Evolutionary conservation across 2,113 vertebrate species (phyloP), one percentile per base, ranked within the genome.

Genomic region (Calyptommatus sinebrachiatus): DNA sequence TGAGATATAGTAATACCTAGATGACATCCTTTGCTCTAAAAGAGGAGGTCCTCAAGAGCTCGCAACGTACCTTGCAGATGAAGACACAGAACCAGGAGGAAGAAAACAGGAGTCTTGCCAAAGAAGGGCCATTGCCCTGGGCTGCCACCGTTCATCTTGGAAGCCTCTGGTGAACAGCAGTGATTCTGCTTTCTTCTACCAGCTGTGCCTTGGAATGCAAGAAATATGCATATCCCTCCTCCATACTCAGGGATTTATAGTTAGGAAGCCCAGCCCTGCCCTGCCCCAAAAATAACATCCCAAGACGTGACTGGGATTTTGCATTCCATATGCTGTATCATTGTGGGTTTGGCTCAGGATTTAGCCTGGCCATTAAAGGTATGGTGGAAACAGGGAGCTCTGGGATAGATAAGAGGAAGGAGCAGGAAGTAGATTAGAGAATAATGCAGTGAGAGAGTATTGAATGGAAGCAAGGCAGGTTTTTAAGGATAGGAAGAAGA

Each of bases 1-100:
- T 57, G 53, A 57, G 53, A 41, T 57, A 5, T 18, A 18, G 18
- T 57, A 57, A 57, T 57, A 57, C 18, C 53, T 57, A 57, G 53
- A 57, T 18, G 53, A 12, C 53, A 57, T 57, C 4, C 5, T 57
- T 57, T 57, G 53, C 53, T 57, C 50, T 53, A 53, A 53, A 53
- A 53, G 8, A 53, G 10, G 50, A 53, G 16, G 50, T 53, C 79
- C 50, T 69, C 11, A 12, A 3, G 60, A 10, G 35, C 65, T 14
- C 7, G 1, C 73, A 20, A 76, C 66, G 26, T 76, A 81, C 79
- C 79, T 81, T 75, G 66, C 66, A 63, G 24, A 35, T 81, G 53
- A 21, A 81, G 66, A 62, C 73, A 48, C 20, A 81, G 79, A 7
- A 81, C 28, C 57, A 81, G 28, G 24, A 65, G 45, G 20, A 73